Percentiles rank a stretch among this genome's conserved stretches.
Conservation (phyloP, 2,113 vertebrate genomes). For the Raja brachyura region DNA sequence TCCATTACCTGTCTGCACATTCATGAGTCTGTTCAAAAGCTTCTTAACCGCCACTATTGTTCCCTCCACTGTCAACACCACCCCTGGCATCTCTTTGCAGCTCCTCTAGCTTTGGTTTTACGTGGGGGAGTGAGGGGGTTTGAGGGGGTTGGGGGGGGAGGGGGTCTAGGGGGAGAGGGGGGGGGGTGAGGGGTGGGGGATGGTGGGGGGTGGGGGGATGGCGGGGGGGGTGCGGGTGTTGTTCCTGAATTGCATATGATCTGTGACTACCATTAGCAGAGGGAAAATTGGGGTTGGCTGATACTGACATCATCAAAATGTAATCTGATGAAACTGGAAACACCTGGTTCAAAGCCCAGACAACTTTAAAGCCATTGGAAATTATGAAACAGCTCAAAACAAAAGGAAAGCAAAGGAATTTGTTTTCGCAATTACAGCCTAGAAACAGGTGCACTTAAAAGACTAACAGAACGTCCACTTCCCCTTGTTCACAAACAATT, state of each 20-base stretch:
- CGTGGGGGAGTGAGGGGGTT: no score
- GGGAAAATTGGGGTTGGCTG: neutral
- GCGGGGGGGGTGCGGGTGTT: neutral
- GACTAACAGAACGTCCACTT: neutral
- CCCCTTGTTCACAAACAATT: neutral
- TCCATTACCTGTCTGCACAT: no score
- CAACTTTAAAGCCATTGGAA: neutral
- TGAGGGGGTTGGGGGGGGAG: no score
- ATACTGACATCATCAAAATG: neutral
- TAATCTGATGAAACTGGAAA: slow-evolving; percentile 17
- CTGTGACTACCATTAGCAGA: neutral
- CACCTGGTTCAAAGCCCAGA: neutral
- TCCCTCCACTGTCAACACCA: no score
- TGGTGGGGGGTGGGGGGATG: no score
- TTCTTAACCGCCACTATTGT: no score
- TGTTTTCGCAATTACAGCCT: neutral
- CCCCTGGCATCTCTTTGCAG: no score
- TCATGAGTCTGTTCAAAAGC: no score
- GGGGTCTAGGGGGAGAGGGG: no score
- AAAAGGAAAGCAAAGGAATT: neutral
- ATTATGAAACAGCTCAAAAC: neutral
- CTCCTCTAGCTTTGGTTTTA: neutral
- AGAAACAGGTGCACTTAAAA: neutral
- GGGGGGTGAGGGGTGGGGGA: no score
- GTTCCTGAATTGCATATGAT: neutral